phyloP scores from a whole-genome alignment of 37 sponge, comb jelly and placozoan genomes.

The Spongilla lacustris region DNA sequence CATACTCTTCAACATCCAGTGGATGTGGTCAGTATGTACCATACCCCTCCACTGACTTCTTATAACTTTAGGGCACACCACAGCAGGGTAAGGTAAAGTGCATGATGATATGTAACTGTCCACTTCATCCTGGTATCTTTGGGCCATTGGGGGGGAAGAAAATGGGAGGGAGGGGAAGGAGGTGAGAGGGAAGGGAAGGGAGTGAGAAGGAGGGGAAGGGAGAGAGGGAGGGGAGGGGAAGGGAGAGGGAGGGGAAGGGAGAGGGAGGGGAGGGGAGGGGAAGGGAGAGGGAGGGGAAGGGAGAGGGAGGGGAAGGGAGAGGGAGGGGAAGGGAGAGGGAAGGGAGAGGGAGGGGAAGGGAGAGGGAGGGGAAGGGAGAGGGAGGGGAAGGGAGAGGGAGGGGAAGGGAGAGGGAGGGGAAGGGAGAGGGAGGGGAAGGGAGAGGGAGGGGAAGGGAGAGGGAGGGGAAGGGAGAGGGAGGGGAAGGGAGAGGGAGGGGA shows the following conservation, averaged over 20 bases:
- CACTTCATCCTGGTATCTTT: neutral
- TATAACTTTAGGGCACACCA: constrained; percentile 6
- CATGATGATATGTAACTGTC: constrained; percentile 60
- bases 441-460: neutral
- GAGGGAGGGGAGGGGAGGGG: too few species aligned
- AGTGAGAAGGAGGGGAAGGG: too few species aligned
- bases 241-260: neutral
- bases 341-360: too few species aligned
- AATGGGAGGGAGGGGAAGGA: neutral
- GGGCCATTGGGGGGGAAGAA: too few species aligned
- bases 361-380: neutral
- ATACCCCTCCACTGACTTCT: constrained; percentile 66
- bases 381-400: neutral
- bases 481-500: neutral
- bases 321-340: neutral
- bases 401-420: neutral
- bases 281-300: neutral
- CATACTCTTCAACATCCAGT: constrained; percentile 9
- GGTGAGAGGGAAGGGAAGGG: too few species aligned
- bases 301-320: neutral
- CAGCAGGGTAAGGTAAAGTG: constrained; percentile 35
- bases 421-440: too few species aligned
- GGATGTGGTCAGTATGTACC: constrained; percentile 38
- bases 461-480: neutral
- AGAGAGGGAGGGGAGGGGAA: too few species aligned